Evolutionary conservation across 2,888 invertebrate genomes (phyloP), one percentile per base, ranked within the genome.

Genomic region (Phasia obesa): DNA sequence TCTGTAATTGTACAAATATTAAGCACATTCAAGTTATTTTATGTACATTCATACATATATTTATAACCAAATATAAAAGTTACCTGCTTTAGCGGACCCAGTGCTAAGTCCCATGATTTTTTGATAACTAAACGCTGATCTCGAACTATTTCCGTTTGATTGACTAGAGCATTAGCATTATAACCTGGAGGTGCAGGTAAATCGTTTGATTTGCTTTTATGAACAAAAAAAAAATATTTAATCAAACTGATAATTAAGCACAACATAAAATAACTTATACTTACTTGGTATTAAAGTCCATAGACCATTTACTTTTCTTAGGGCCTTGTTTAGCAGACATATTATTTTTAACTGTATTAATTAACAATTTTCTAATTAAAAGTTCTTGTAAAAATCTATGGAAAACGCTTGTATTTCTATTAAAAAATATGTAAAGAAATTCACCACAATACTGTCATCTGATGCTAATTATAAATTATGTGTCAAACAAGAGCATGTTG

Each of bases 71-170:
- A 25, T 5, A n/a, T 11, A 49, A 11, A 5, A 6, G 23, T 64
- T 82, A 91, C 97, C 92, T 97, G 98, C 91, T 99, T 99, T 38
- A 99, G 91, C 2, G 99, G 99, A 0, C 97, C 98, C 19, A 99
- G 91, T 0, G 99, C 99, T 67, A 99, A 93, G 90, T 99, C 99
- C 99, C 99, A 99, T 65, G 98, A 96, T 90, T 98, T 97, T 90
- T 98, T 98, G 9, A 97, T 96, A 85, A 98, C 95, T 70, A 98
- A 92, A 87, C 96, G 94, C 91, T 95, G 96, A 88, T 98, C 97
- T 89, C 95, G 95, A 0, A 95, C 94, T 5, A 95, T 94, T 92
- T 97, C 97, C 2, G 93, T 94, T 86, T 95, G 95, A 87, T 93
- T 94, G 57, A 95, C 93, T 77, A 94, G 94, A 2, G 94, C 93